A percentile compares a stretch with the other conserved stretches of the same genome.
Evolutionary conservation across 1,140 invertebrate species (phyloP).

Genomic region (Oryctes rhinoceros): DNA sequence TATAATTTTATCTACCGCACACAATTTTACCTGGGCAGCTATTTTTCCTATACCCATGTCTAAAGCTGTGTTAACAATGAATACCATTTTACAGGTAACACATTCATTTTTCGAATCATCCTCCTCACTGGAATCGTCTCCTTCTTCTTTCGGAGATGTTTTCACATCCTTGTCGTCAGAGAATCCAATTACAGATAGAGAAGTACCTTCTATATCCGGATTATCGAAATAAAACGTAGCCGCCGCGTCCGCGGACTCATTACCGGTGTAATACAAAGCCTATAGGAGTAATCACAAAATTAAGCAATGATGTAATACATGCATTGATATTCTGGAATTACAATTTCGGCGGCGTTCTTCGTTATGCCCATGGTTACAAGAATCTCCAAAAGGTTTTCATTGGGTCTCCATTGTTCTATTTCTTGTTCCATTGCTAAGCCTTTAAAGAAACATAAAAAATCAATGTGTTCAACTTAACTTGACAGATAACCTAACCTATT

Average conservation of each 20-base stretch:
- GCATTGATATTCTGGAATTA: slow-evolving; percentile 45
- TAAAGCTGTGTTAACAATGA: slow-evolving; percentile 70
- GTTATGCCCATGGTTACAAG: slow-evolving; percentile 60
- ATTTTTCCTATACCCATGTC: slow-evolving; percentile 72
- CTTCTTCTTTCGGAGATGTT: slow-evolving; percentile 45
- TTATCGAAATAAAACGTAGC: slow-evolving; percentile 68
- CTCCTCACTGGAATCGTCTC: slow-evolving; percentile 39
- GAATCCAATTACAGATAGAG: slow-evolving; percentile 43
- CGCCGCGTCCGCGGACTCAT: slow-evolving; percentile 65
- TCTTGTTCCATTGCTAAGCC: slow-evolving; percentile 32
- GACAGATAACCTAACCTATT: slow-evolving; percentile 32
- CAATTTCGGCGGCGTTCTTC: slow-evolving; percentile 58
- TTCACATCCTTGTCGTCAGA: slow-evolving; percentile 56
- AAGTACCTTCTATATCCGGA: slow-evolving; percentile 56
- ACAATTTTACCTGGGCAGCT: slow-evolving; percentile 64
- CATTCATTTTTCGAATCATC: slow-evolving; percentile 17
- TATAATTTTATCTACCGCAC: background rate
- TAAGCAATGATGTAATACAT: slow-evolving; percentile 25
- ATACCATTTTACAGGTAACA: slow-evolving; percentile 69
- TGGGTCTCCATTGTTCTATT: slow-evolving; percentile 55
- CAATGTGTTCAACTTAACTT: slow-evolving; percentile 38
- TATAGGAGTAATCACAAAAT: slow-evolving; percentile 51
- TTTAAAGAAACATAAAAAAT: slow-evolving; percentile 9
- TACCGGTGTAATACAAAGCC: slow-evolving; percentile 67
- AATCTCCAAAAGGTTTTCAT: slow-evolving; percentile 56